These are phyloP conservation scores for Gisinianus flammeolus DNA, from an alignment of 2,888 invertebrate species.

Conservation along the genomic window DNA sequence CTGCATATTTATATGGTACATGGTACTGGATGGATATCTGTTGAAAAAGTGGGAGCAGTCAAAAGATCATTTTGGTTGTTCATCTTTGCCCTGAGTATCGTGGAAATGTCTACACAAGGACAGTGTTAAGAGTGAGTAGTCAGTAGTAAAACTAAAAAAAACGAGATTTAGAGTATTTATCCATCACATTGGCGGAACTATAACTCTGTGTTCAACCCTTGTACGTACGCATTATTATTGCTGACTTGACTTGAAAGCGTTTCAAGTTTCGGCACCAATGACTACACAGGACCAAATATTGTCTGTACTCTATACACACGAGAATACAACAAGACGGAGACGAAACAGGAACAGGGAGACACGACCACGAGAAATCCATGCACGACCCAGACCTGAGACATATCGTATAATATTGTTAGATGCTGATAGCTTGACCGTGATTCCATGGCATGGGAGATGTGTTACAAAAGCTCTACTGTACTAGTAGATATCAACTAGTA, in stretches of 20 bases:
- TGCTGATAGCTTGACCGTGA: slow-evolving; percentile 16
- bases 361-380: neutral
- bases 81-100: neutral
- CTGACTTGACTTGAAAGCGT: slow-evolving; percentile 24
- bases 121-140: neutral
- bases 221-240: neutral
- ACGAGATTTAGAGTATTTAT: slow-evolving; percentile 23
- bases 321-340: neutral
- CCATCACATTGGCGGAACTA: neutral
- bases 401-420: slow-evolving; percentile 15
- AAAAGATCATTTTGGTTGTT: neutral
- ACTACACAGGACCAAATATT: neutral
- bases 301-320: neutral
- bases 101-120: neutral
- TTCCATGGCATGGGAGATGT: neutral
- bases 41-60: slow-evolving; percentile 14
- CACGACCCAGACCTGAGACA: neutral
- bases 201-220: neutral
- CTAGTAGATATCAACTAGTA: too few species aligned
- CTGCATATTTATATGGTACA: too few species aligned
- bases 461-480: neutral
- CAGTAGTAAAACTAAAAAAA: slow-evolving; percentile 6
- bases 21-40: too few species aligned
- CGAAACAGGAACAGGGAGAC: neutral
- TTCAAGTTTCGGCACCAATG: slow-evolving; percentile 43